A percentile compares a stretch with the other conserved stretches of the same genome.
phyloP scores from a whole-genome alignment of 1,140 invertebrate genomes.

The Drosophila ironensis region DNA sequence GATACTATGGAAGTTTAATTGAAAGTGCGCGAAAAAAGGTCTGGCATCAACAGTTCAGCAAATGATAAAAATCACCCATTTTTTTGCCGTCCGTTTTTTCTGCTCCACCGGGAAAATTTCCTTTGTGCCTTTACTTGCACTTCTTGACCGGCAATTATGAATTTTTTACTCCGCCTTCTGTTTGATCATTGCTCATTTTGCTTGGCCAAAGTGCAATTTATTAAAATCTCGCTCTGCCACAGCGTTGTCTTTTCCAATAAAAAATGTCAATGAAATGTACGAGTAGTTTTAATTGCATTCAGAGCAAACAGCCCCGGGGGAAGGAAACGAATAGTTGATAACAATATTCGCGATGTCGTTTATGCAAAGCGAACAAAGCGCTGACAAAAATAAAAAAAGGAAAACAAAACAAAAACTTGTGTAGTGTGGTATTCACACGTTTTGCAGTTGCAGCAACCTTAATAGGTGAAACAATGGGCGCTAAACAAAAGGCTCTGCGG shows the following conservation, averaged over 20 bases:
- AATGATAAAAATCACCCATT: conserved; percentile 20
- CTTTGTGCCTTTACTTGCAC: conserved; percentile 8
- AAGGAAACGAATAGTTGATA: conserved; percentile 14
- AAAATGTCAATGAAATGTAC: conserved; percentile 22
- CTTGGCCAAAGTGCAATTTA: conserved; percentile 25
- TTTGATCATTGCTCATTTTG: conserved; percentile 53
- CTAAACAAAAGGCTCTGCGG: conserved; percentile 33
- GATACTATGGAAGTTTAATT: conserved; percentile 40
- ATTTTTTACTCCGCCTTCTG: conserved; percentile 24
- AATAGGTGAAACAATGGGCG: conserved; percentile 34
- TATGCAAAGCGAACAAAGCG: neutral
- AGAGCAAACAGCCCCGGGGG: conserved; percentile 32
- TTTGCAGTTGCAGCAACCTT: conserved; percentile 33
- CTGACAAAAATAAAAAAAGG: neutral
- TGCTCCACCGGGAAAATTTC: conserved; percentile 1
- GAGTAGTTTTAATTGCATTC: conserved; percentile 50
- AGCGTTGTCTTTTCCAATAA: conserved; percentile 12
- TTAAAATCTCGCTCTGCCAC: conserved; percentile 38
- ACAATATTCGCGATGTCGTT: conserved; percentile 26
- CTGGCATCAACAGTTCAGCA: conserved; percentile 7
- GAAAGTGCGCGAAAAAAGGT: conserved; percentile 19
- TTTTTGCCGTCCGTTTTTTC: conserved; percentile 3
- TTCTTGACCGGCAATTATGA: conserved; percentile 27
- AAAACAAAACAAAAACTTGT: neutral
- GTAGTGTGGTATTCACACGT: conserved; percentile 21